These are phyloP conservation scores for Naso thynnoides DNA, from an alignment of 2,797 vertebrate species.

Conservation along the genomic window DNA sequence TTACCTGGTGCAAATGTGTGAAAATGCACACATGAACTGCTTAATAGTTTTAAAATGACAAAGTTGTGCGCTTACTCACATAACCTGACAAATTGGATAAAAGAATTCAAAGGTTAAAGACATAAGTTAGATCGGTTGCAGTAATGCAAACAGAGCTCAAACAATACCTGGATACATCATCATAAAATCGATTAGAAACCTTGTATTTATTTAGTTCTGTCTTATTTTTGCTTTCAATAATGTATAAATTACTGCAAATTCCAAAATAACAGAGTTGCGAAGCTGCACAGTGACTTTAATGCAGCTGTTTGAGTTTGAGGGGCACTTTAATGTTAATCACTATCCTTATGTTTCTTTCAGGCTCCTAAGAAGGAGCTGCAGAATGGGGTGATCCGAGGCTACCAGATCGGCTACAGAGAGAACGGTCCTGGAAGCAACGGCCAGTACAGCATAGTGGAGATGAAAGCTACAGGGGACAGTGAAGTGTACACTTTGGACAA, in stretches of 20 bases:
- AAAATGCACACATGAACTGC: not conserved
- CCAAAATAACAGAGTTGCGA: not conserved
- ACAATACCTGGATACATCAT: too few relatives aligned
- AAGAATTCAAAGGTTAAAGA: too few relatives aligned
- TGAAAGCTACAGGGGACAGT: constrained; percentile 97
- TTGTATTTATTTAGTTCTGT: too few relatives aligned
- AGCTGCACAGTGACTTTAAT: not conserved
- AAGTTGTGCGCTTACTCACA: not conserved
- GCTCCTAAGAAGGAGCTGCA: constrained; percentile 97
- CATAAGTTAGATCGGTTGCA: too few relatives aligned
- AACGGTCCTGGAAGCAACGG: constrained; percentile 97
- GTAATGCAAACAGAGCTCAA: too few relatives aligned
- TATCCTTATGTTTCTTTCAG: constrained; percentile 71
- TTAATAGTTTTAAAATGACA: not conserved
- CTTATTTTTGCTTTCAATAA: not conserved
- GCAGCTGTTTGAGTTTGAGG: not conserved
- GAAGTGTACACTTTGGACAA: constrained; percentile 98
- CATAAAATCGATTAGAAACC: too few relatives aligned
- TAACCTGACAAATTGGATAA: not conserved
- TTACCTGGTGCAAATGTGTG: not conserved
- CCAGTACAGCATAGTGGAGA: constrained; percentile 98
- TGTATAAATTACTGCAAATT: not conserved
- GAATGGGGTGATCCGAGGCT: constrained; percentile 97
- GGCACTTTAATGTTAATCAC: not conserved
- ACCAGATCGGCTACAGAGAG: constrained; percentile 98